Evolutionary conservation across 1,140 invertebrate species (phyloP).

Genomic region (Drosophila sproati): DNA sequence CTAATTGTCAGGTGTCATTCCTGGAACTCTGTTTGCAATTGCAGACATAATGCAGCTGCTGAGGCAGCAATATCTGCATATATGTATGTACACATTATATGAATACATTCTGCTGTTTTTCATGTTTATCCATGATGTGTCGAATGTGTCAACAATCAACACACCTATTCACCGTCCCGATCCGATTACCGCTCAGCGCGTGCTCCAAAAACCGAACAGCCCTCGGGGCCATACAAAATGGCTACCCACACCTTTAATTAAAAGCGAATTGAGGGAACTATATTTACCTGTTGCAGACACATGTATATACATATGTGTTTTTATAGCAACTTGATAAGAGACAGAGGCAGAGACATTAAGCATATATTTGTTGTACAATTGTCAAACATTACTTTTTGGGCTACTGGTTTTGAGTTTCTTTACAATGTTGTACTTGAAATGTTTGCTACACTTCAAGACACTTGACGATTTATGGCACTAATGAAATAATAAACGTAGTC

Average conservation of each 20-base stretch:
- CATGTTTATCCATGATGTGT: constrained; percentile 29
- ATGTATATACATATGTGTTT: constrained; percentile 4
- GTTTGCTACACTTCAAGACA: neutral
- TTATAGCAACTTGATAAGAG: constrained; percentile 52
- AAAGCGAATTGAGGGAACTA: neutral
- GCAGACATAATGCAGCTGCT: constrained; percentile 16
- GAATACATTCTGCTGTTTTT: constrained; percentile 15
- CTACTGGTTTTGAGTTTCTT: constrained; percentile 50
- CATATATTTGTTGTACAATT: constrained; percentile 47
- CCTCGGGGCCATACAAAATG: constrained; percentile 11
- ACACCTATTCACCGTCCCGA: constrained; percentile 61
- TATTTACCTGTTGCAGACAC: constrained; percentile 9
- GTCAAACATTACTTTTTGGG: constrained; percentile 46
- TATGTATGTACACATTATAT: constrained; percentile 7
- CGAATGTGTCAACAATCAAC: constrained; percentile 38
- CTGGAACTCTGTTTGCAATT: constrained; percentile 27
- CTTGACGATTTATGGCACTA: too few species aligned
- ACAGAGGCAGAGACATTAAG: constrained; percentile 27
- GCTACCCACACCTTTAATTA: neutral
- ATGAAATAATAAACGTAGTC: too few species aligned
- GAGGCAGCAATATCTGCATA: constrained; percentile 21
- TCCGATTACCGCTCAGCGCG: constrained; percentile 72
- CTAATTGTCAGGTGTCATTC: constrained; percentile 31
- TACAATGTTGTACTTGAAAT: neutral
- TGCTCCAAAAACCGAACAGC: constrained; percentile 46